Evolutionary conservation across 2,888 invertebrate genomes (phyloP).

Genomic region (Andrena dorsata): DNA sequence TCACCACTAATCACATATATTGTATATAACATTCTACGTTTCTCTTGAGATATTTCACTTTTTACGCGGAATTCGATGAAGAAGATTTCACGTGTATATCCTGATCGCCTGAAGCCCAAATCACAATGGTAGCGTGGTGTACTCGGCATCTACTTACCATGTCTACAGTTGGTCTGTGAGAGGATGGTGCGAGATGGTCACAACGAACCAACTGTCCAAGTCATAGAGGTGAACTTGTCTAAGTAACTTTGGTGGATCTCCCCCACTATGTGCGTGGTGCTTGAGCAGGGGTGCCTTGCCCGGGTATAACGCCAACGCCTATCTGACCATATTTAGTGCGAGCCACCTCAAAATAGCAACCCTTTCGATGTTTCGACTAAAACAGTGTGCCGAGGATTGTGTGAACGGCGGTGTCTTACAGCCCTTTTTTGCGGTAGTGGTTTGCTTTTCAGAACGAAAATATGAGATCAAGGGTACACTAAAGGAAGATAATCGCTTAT

Average conservation of each 20-base stretch:
- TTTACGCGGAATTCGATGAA: conserved; percentile 11
- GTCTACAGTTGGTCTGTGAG: conserved; percentile 78
- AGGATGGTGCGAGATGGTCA: conserved; percentile 83
- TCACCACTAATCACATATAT: conserved; percentile 49
- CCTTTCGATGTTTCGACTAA: conserved; percentile 81
- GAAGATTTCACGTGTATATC: conserved; percentile 29
- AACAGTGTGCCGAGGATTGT: conserved; percentile 79
- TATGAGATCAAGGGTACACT: conserved; percentile 75
- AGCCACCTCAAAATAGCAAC: conserved; percentile 84
- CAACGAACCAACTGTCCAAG: conserved; percentile 84
- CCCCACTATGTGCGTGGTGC: conserved; percentile 76
- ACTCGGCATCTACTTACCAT: conserved; percentile 79
- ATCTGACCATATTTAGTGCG: conserved; percentile 85
- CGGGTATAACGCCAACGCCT: conserved; percentile 80
- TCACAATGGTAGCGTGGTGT: conserved; percentile 30
- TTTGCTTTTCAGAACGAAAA: conserved; percentile 63
- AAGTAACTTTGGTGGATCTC: conserved; percentile 82
- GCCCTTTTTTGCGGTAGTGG: conserved; percentile 40
- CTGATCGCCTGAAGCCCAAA: conserved; percentile 16
- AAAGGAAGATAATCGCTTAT: conserved; percentile 49
- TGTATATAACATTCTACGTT: conserved; percentile 1
- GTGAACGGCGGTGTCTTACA: conserved; percentile 33
- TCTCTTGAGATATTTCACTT: conserved; percentile 22
- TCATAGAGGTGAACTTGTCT: conserved; percentile 83
- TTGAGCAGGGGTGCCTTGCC: conserved; percentile 79